phyloP scores from a whole-genome alignment of 2,113 vertebrate genomes.

The Spheniscus mendiculus region DNA sequence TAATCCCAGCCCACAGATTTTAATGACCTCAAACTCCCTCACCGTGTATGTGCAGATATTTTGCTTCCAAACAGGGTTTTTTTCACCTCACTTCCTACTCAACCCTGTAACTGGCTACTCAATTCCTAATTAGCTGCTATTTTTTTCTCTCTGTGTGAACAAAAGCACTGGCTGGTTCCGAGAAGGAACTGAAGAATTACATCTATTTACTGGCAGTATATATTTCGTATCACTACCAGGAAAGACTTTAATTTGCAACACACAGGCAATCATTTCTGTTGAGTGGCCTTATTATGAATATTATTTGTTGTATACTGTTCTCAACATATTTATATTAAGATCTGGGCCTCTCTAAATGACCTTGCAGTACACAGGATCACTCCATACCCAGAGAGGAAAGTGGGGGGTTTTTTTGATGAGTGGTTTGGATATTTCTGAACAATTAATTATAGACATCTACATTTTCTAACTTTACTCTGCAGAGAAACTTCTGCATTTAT shows the following conservation, averaged over 20 bases:
- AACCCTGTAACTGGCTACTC: constrained; percentile 27
- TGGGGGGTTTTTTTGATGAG: not conserved
- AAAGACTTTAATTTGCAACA: constrained; percentile 18
- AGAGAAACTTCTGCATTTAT: not conserved
- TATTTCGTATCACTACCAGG: not conserved
- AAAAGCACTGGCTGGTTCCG: not conserved
- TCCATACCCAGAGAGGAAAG: not conserved
- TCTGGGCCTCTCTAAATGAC: not conserved
- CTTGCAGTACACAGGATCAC: not conserved
- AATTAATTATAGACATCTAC: not conserved
- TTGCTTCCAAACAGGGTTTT: not conserved
- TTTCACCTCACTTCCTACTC: not conserved
- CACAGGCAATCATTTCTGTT: not conserved
- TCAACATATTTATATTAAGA: not conserved
- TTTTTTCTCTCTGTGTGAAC: not conserved
- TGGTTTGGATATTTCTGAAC: not conserved
- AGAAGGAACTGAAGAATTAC: constrained; percentile 9
- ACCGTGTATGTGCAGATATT: not conserved
- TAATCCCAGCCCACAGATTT: constrained; percentile 12
- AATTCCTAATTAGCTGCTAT: constrained; percentile 17
- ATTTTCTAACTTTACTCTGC: not conserved
- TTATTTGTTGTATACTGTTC: not conserved
- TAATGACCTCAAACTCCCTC: not conserved
- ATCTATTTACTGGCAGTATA: constrained; percentile 5
- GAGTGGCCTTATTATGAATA: constrained; percentile 1